Base-by-base conservation (phyloP, 2,113 vertebrate species). In the Notarius lentiginosus region DNA sequence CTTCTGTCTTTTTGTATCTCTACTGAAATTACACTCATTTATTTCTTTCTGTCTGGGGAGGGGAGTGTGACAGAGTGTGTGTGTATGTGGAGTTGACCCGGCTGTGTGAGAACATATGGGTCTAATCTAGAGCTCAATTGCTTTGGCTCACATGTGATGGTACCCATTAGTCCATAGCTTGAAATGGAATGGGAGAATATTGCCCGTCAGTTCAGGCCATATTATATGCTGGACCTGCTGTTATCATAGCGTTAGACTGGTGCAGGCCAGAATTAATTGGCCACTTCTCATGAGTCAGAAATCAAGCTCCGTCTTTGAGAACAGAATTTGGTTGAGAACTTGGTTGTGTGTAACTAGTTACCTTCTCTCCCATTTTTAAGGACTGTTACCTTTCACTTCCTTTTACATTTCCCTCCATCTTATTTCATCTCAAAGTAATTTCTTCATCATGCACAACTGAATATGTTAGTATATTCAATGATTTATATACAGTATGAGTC, bases 61-160 rank as follows among this genome's bases (percentile, higher is more conserved):
- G 34, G 60, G 68, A 56, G 84, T 84, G 84, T 90, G 84, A 88
- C 77, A 65, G 82, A 86, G 84, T 51, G 51, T 56, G 68, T 56
- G 84, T 83, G 87, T 89, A 84, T 87, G 87, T 61, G 84, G 70
- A 86, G 79, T 86, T 87, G 89, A 89, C 89, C 91, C 58, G 79
- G 82, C 88, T 84, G 68, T 83, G 73, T 82, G 79, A 88, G 88
- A 87, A 91, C 88, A 86, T 89, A 91, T 91, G 88, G 82, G 80
- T 88, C 81, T 90, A 88, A 91, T 91, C 89, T 91, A 63, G 61
- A 83, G 81, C 89, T 86, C 84, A 82, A 89, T 90, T 90, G 87
- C 87, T 90, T 88, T 89, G 86, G 86, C 88, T 91, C 87, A 88
- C 86, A 88, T 88, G 80, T 88, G 87, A 90, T 91, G 60, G 87